Evolutionary conservation across 2,888 invertebrate species (phyloP), one percentile per base, ranked within the genome.

Genomic region (Lasius fuliginosus): DNA sequence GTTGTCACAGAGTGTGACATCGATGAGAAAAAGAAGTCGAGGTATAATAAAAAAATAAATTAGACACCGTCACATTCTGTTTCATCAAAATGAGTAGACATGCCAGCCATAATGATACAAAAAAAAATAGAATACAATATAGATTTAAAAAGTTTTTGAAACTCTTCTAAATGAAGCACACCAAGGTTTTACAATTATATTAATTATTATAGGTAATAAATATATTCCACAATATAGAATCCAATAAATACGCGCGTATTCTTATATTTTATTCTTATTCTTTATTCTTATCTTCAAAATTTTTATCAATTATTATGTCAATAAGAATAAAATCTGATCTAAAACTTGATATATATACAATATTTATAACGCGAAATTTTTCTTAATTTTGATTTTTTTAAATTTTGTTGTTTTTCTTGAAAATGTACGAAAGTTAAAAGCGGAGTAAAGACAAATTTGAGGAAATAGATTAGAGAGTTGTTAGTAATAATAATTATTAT

Each of bases 1-100:
- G 76, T 76, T 65, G 53, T 76, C 27, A 53, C 53, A 40, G 6
- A 1, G 36, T 23, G 40, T 40, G 40, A 77, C n/a, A 67, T 40
- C 40, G 30, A 56, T 40, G n/a, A 11, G 18, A 67, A 77, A 65
- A 27, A 53, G 53, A 53, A 36, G 60, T n/a, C 8, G 15, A 46
- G 15, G 3, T 18, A 12, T 40, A 53, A 65, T 27, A 18, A 40
- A 65, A 64, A 60, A 23, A 64, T 12, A 12, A 65, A 53, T 62
- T 18, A 11, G 30, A 4, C 27, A 42, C 3, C 42, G 5, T 30
- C 40, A 40, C 40, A 9, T 11, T 69, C 9, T 0, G 15, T 33
- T 75, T 23, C 30, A 12, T 46, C 23, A 3, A 33, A 15, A 49
- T 27, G 30, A 46, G 4, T n/a, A 27, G n/a, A 9, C 15, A 27